These are phyloP conservation scores for Rallus limicola DNA, from an alignment of 2,113 vertebrate species.

Conservation along the genomic window DNA sequence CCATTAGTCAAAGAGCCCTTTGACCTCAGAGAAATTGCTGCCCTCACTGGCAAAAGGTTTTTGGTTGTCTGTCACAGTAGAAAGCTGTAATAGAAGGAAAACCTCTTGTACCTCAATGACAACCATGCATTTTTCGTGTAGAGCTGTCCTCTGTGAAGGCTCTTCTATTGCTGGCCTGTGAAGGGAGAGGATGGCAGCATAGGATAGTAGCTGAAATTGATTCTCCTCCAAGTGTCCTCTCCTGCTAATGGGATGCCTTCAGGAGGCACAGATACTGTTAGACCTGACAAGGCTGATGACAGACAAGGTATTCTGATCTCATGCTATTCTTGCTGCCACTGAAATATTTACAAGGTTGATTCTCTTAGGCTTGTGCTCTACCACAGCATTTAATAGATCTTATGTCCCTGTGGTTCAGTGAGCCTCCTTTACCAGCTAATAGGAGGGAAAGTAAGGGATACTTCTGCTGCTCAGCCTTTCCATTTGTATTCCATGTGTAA, in stretches of 20 bases:
- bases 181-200: not conserved
- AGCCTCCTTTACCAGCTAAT: not conserved
- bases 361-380: not conserved
- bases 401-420: not conserved
- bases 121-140: not conserved
- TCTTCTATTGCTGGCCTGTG: not conserved
- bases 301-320: slow-evolving; percentile 27
- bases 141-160: not conserved
- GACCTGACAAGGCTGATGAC: not conserved
- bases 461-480: not conserved
- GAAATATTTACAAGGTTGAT: slow-evolving; percentile 1
- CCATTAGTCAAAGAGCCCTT: not conserved
- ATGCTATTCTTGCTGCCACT: not conserved
- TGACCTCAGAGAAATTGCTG: not conserved
- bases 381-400: not conserved
- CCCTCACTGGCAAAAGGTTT: not conserved
- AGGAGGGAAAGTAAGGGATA: not conserved
- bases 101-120: not conserved
- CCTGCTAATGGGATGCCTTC: not conserved
- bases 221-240: not conserved
- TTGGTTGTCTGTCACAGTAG: not conserved
- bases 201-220: not conserved
- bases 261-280: not conserved
- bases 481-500: not conserved
- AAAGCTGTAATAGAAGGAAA: not conserved